These are phyloP conservation scores for Macrophya alboannulata DNA, from an alignment of 2,888 invertebrate genomes.

Conservation along the genomic window DNA sequence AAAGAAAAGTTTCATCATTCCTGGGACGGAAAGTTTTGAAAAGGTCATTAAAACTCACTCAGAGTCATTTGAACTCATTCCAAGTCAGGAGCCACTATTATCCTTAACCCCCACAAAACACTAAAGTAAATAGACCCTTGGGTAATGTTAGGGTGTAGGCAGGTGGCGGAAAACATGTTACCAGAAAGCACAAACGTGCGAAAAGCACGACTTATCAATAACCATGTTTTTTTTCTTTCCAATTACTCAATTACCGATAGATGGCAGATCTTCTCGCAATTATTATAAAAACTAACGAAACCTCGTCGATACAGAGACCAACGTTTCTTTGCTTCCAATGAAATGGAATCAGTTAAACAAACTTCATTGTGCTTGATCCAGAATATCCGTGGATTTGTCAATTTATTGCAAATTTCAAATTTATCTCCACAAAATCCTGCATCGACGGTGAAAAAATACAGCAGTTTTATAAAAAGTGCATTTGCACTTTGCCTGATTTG, in stretches of 20 bases:
- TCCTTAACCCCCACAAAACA: not conserved
- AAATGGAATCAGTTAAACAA: no score
- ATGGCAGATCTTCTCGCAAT: not conserved
- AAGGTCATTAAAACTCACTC: constrained; percentile 13
- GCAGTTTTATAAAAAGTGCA: no score
- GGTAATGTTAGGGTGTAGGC: not conserved
- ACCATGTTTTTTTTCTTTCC: not conserved
- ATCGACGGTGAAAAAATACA: no score
- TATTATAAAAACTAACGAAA: not conserved
- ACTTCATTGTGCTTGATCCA: no score
- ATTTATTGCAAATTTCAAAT: no score
- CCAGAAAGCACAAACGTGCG: not conserved
- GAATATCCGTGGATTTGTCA: no score
- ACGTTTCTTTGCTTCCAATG: no score
- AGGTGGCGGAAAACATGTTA: not conserved
- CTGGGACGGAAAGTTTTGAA: not conserved
- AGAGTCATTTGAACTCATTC: not conserved
- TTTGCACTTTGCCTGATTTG: no score
- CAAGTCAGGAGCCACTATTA: not conserved
- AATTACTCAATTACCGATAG: not conserved
- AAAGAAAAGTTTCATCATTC: not conserved
- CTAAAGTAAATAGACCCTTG: constrained; percentile 1
- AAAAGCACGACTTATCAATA: not conserved
- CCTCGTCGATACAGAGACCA: no score
- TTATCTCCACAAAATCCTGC: no score